These are phyloP conservation scores for Tyrannus savana DNA, from an alignment of 2,113 vertebrate species.

Conservation along the genomic window DNA sequence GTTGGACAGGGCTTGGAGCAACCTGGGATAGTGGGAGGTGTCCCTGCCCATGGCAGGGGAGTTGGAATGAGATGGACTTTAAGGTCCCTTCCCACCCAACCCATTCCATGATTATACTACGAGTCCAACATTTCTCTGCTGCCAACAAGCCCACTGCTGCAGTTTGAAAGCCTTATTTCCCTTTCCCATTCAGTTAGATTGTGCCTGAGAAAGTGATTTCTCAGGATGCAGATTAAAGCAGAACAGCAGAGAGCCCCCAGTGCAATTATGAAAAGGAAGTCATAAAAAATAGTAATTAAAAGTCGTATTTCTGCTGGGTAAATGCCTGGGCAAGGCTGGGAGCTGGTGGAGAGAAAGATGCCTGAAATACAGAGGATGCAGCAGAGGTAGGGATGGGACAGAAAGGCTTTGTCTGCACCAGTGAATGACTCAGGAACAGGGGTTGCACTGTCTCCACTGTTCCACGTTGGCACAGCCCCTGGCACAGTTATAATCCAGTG, in stretches of 20 bases:
- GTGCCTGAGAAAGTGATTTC: slow-evolving; percentile 24
- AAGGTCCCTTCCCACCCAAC: not conserved
- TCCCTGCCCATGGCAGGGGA: not conserved
- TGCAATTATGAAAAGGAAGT: slow-evolving; percentile 57
- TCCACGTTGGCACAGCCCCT: not conserved
- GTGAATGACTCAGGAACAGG: not conserved
- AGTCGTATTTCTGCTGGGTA: slow-evolving; percentile 46
- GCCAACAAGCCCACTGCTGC: slow-evolving; percentile 4
- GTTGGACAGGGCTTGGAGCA: accelerated
- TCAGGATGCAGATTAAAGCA: slow-evolving; percentile 49
- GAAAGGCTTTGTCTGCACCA: not conserved
- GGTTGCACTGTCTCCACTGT: not conserved
- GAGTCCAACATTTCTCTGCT: not conserved
- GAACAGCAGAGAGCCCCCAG: slow-evolving; percentile 39
- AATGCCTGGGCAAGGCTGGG: slow-evolving; percentile 17
- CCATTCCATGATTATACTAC: not conserved
- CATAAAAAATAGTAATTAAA: slow-evolving; percentile 63
- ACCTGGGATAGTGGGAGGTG: accelerated
- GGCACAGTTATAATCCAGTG: not conserved
- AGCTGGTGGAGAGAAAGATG: not conserved
- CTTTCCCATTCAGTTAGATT: not conserved
- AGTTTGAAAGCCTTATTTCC: not conserved
- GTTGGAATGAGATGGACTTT: accelerated
- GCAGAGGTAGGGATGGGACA: not conserved
- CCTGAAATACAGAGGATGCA: not conserved